Base-by-base conservation (phyloP, 2,888 invertebrate genomes). In the Bimastos eiseni region DNA sequence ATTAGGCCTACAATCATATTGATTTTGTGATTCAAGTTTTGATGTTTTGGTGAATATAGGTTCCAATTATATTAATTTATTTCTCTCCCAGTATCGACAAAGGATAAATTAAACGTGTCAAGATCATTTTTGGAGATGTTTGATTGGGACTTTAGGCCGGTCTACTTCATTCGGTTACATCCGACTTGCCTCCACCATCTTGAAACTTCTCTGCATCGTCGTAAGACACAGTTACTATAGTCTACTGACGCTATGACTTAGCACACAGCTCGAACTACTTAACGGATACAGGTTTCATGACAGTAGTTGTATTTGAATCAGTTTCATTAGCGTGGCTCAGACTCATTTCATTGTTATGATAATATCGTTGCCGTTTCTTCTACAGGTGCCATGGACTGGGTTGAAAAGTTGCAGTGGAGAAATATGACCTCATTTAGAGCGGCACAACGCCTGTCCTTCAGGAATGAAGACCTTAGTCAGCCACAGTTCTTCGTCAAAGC, bases 401-500 rank as follows among this genome's bases (percentile, higher is more conserved):
- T 92, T 34, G 91, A 90, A n/a, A 83, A 89, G 88, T 33, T 92
- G 86, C 38, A 90, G 21, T 92, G 92, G 92, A 33, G 33, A 5
- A 91, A 90, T 38, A 49, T 91, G 24, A 49, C 83, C n/a, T 44
- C 70, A n/a, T 92, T 89, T 90, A 86, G 89, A 70, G 55, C 37
- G 37, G 91, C 91, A 21, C n/a, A 41, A 15, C 70, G 92, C 15
- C 88, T 41, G 6, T 24, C 90, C 21, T 49, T 91, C 38, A 37
- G 90, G n/a, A 86, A 90, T 36, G 90, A 91, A 3, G 19, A 55
- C 24, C 41, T 34, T 34, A 89, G 90, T 21, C 93, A 92, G 90
- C 92, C 93, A 6, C 92, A 93, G 30, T 83, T 89, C 37, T 92
- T 91, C 90, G 92, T 92, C 70, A 93, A 93, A 90, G 92, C 92